These are phyloP conservation scores for Acleris literana DNA, from an alignment of 2,888 invertebrate species.

Conservation along the genomic window DNA sequence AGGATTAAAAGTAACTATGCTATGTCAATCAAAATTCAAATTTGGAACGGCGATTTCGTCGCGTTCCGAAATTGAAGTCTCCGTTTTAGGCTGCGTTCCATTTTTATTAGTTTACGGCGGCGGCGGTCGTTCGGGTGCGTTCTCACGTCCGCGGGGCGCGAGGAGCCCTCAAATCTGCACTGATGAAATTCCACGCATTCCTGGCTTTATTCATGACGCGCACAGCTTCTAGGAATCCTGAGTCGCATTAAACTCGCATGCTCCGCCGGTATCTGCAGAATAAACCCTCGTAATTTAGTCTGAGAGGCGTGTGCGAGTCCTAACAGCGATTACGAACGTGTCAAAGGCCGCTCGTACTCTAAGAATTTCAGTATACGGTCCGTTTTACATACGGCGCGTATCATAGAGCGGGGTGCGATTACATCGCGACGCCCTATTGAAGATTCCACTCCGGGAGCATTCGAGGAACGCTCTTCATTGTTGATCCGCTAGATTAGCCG, in stretches of 20 bases:
- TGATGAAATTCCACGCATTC: constrained; percentile 75
- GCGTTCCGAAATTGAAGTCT: constrained; percentile 53
- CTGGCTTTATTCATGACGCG: constrained; percentile 79
- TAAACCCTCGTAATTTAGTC: constrained; percentile 76
- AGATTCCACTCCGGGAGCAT: constrained; percentile 39
- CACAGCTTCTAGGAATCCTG: constrained; percentile 74
- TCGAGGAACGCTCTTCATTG: constrained; percentile 40
- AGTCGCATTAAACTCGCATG: constrained; percentile 64
- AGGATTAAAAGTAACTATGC: constrained; percentile 47
- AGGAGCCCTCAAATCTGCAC: constrained; percentile 75
- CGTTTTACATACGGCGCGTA: constrained; percentile 33
- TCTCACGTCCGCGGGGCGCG: constrained; percentile 69
- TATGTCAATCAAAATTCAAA: constrained; percentile 66
- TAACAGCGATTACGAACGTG: constrained; percentile 62
- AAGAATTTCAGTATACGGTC: constrained; percentile 55
- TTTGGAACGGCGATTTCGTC: constrained; percentile 49
- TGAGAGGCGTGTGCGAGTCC: constrained; percentile 62
- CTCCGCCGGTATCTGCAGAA: constrained; percentile 68
- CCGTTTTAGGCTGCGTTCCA: constrained; percentile 59
- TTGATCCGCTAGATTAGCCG: constrained; percentile 42
- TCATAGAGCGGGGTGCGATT: constrained; percentile 32
- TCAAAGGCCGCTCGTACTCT: constrained; percentile 69
- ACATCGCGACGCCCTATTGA: constrained; percentile 36
- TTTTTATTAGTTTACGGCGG: constrained; percentile 57
- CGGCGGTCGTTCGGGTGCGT: constrained; percentile 49